Conservation (phyloP, 2,797 vertebrate genomes). For the Sebastes elongatus region DNA sequence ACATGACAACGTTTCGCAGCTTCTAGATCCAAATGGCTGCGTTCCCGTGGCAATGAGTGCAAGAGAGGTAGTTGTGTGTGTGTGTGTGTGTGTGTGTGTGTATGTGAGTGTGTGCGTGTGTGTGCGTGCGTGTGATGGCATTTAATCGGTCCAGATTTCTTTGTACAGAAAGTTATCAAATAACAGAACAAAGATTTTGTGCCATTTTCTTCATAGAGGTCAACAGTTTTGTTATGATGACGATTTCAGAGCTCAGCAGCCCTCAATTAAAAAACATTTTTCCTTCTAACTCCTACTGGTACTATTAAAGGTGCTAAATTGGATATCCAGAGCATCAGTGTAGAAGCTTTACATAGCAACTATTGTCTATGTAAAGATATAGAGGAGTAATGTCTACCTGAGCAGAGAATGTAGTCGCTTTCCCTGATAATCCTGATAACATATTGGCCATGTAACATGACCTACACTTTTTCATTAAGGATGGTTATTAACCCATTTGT, state of each 20-base stretch:
- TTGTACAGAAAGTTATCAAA: conserved; percentile 14
- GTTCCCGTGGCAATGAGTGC: background rate
- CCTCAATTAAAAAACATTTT: background rate
- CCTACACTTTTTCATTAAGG: background rate
- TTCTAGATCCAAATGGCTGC: conserved; percentile 71
- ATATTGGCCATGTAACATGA: background rate
- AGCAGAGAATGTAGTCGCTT: too few species aligned
- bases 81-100: background rate
- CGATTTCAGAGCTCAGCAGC: background rate
- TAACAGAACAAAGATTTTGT: conserved; percentile 15
- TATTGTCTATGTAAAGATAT: too few species aligned
- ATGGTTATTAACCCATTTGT: background rate
- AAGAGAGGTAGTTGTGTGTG: background rate
- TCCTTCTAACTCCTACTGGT: background rate
- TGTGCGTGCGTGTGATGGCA: background rate
- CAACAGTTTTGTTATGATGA: background rate
- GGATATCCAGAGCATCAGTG: too few species aligned
- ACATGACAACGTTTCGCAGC: conserved; percentile 96
- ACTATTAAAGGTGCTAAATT: too few species aligned
- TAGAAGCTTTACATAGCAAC: too few species aligned
- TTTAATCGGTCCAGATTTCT: background rate
- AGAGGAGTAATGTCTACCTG: too few species aligned
- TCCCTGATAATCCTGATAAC: background rate
- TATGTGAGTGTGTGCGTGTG: background rate
- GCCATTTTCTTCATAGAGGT: conserved; percentile 23